phyloP scores from a whole-genome alignment of 2,113 vertebrate genomes.

The Australoheros scitulus region DNA sequence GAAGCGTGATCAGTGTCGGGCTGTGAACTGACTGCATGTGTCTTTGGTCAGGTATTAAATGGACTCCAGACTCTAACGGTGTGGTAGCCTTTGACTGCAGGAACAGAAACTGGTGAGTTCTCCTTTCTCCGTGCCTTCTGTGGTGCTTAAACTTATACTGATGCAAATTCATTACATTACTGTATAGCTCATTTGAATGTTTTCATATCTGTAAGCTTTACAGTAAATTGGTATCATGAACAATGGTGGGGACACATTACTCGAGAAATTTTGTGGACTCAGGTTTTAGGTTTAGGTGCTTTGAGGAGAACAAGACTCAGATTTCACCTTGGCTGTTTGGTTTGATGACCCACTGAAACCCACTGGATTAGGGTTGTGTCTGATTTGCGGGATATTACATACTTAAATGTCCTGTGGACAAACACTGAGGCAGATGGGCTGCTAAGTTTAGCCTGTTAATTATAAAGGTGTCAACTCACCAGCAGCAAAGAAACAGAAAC shows the following conservation, averaged over 20 bases:
- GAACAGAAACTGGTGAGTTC: conserved; percentile 93
- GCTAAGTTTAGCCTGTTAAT: conserved; percentile 18
- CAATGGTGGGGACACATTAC: neutral
- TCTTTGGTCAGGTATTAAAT: conserved; percentile 87
- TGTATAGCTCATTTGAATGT: neutral
- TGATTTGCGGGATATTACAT: conserved; percentile 13
- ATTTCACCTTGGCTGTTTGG: neutral
- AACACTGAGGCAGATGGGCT: conserved; percentile 28
- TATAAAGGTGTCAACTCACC: conserved; percentile 15
- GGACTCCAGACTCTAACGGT: conserved; percentile 92
- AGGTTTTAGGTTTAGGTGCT: neutral
- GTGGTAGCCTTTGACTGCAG: conserved; percentile 95
- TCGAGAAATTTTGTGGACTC: rapidly evolving
- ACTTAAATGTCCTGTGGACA: conserved; percentile 3
- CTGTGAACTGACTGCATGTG: neutral
- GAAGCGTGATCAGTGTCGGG: no score
- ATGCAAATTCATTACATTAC: no score
- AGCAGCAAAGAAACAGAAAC: neutral
- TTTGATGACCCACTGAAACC: neutral
- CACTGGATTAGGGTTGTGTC: neutral
- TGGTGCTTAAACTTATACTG: neutral
- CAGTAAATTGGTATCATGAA: neutral
- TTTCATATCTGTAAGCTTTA: neutral
- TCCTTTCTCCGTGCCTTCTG: neutral
- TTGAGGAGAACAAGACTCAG: neutral